A percentile compares a stretch with the other conserved stretches of the same genome.
Conservation (phyloP, 2,113 vertebrate genomes). For the Albula glossodonta region DNA sequence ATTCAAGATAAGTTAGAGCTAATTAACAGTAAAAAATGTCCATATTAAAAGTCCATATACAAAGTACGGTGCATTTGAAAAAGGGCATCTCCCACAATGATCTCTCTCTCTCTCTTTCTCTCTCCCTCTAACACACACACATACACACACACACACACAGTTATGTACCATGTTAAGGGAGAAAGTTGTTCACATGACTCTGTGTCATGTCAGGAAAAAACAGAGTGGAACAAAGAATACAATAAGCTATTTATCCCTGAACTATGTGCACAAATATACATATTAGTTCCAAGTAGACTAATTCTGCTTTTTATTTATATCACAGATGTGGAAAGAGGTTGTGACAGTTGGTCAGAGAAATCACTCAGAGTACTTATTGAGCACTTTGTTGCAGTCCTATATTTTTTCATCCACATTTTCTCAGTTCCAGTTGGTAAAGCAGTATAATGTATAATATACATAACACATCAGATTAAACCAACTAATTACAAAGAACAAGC, state of each 20-base stretch:
- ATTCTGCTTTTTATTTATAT: constrained; percentile 23
- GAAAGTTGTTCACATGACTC: background rate
- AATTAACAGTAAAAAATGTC: background rate
- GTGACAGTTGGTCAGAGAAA: background rate
- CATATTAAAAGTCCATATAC: background rate
- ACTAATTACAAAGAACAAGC: too few species aligned
- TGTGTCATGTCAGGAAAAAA: background rate
- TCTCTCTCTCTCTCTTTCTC: too few species aligned
- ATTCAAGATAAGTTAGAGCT: background rate
- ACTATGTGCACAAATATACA: constrained; percentile 13
- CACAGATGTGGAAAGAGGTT: constrained; percentile 17
- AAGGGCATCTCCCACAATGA: background rate
- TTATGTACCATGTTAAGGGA: background rate
- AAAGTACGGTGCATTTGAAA: background rate
- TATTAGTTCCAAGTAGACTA: constrained; percentile 13
- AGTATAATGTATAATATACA: background rate
- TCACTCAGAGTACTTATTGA: background rate
- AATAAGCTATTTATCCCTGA: constrained; percentile 1
- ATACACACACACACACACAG: background rate
- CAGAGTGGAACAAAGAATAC: background rate
- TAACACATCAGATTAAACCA: too few species aligned
- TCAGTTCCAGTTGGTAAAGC: background rate
- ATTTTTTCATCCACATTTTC: background rate
- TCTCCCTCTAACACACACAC: background rate
- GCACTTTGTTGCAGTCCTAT: background rate